These are phyloP conservation scores for Lepidochrysops patricia DNA, from an alignment of 2,888 invertebrate genomes.

Conservation along the genomic window DNA sequence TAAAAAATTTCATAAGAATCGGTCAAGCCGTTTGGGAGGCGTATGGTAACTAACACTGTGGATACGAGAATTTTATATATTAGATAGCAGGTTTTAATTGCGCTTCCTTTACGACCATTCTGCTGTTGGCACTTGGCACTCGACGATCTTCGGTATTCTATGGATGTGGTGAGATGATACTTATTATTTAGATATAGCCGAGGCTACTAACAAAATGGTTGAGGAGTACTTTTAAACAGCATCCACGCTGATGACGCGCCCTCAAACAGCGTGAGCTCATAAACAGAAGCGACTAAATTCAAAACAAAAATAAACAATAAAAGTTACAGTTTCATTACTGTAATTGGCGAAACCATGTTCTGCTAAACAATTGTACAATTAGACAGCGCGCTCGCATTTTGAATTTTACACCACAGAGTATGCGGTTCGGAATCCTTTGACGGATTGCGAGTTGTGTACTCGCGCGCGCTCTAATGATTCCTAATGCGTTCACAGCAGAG, in stretches of 20 bases:
- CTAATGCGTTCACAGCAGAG: slow-evolving; percentile 18
- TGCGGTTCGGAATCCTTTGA: slow-evolving; percentile 39
- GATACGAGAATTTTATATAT: too few relatives aligned
- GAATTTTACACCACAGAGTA: slow-evolving; percentile 33
- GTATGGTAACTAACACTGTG: too few relatives aligned
- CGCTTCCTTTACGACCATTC: too few relatives aligned
- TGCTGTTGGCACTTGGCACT: too few relatives aligned
- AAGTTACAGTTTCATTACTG: slow-evolving; percentile 13
- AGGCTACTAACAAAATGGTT: too few relatives aligned
- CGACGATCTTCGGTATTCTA: too few relatives aligned
- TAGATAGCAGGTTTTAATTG: too few relatives aligned
- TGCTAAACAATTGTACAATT: slow-evolving; percentile 12
- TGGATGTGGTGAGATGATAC: too few relatives aligned
- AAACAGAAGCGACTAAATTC: background rate
- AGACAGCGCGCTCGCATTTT: background rate
- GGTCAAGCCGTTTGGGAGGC: too few relatives aligned
- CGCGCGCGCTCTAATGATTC: background rate
- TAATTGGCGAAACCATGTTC: slow-evolving; percentile 12
- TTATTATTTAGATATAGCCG: too few relatives aligned
- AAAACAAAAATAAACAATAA: slow-evolving; percentile 12
- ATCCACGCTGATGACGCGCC: background rate
- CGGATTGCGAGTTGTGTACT: slow-evolving; percentile 6
- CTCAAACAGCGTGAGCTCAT: background rate
- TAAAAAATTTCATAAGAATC: too few relatives aligned
- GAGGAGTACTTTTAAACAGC: background rate